phyloP scores from a whole-genome alignment of 1,140 invertebrate species.

The Megalonaias nervosa region DNA sequence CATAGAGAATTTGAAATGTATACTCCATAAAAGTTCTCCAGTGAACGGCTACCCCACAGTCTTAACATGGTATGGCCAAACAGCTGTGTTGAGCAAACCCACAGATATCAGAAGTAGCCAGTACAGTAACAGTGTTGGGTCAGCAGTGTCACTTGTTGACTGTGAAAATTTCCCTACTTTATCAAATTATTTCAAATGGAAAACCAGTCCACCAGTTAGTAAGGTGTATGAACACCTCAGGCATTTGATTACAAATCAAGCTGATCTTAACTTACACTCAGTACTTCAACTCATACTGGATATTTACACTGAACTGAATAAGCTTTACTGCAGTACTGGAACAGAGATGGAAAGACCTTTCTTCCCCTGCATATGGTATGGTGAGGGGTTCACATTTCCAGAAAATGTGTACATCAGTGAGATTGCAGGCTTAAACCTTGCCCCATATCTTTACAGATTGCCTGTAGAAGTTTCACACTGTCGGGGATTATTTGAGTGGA shows the following conservation, averaged over 20 bases:
- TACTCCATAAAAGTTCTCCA: background rate
- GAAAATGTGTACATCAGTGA: background rate
- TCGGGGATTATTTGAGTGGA: background rate
- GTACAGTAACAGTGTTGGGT: too few species aligned
- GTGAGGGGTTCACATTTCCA: slow-evolving; percentile 3
- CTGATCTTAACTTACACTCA: background rate
- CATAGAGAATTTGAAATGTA: background rate
- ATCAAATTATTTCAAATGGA: background rate
- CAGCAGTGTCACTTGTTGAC: too few species aligned
- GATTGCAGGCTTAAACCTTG: background rate
- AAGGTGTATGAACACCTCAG: slow-evolving; percentile 7
- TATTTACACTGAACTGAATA: background rate
- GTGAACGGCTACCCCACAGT: background rate
- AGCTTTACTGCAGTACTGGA: background rate
- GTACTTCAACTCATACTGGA: background rate
- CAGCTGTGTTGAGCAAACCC: too few species aligned
- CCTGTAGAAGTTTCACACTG: background rate
- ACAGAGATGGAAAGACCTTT: background rate
- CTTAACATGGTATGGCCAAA: slow-evolving; percentile 9
- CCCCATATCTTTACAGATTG: slow-evolving; percentile 5
- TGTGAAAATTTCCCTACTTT: too few species aligned
- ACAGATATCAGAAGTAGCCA: too few species aligned
- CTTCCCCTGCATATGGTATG: slow-evolving; percentile 1
- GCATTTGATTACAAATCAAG: background rate
- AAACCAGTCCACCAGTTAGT: background rate